Percentiles rank a stretch among this genome's conserved stretches.
phyloP scores from a whole-genome alignment of 2,797 vertebrate genomes.

The Peromyscus aztecus region DNA sequence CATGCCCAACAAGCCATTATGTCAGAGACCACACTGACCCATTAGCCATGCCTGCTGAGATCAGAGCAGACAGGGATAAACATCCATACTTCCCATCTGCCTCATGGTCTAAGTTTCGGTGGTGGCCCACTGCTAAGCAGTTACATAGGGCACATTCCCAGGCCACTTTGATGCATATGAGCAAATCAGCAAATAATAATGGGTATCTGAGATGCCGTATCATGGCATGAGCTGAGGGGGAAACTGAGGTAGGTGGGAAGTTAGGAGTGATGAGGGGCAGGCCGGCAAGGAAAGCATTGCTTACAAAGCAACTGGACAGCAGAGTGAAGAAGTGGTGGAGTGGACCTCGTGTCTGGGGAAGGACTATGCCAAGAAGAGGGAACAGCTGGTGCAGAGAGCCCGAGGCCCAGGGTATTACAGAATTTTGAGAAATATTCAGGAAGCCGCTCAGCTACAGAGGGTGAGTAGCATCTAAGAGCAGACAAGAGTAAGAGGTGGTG shows the following conservation, averaged over 20 bases:
- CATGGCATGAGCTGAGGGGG: neutral
- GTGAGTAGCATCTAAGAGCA: neutral
- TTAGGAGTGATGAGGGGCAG: neutral
- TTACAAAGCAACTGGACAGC: neutral
- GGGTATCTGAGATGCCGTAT: neutral
- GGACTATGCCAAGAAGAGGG: neutral
- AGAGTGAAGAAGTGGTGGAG: too few relatives aligned
- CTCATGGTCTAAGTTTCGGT: neutral
- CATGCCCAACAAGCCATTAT: neutral
- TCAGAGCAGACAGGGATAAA: neutral
- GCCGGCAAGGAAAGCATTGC: neutral
- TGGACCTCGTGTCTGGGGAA: neutral
- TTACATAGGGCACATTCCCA: neutral
- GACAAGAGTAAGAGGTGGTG: neutral
- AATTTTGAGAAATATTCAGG: neutral
- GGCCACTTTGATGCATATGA: neutral
- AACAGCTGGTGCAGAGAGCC: neutral
- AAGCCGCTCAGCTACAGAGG: neutral
- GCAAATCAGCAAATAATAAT: neutral
- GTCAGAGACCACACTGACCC: neutral
- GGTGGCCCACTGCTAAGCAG: neutral
- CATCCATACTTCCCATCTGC: neutral
- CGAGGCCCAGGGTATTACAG: too few relatives aligned
- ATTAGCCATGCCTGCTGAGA: neutral
- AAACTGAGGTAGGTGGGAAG: neutral